Evolutionary conservation across 2,888 invertebrate species (phyloP), one percentile per base, ranked within the genome.

Genomic region (Fissipunctia ypsillon): DNA sequence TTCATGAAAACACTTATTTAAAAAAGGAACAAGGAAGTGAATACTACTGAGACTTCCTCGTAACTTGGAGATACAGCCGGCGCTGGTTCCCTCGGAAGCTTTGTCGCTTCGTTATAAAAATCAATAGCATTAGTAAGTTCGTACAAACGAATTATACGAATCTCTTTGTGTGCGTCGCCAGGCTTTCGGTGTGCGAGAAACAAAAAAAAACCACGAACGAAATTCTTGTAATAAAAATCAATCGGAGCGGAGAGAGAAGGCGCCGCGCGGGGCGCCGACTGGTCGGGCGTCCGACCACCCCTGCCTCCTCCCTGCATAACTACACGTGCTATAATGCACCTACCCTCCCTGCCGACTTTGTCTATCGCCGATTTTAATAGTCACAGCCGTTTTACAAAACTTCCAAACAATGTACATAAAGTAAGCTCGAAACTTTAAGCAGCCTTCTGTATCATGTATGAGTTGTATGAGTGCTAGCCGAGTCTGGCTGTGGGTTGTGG

Each of bases 221-320:
- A 95, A 96, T 96, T 95, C 96, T 96, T 96, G 96, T 96, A 96
- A 96, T 96, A 96, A 96, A 96, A 96, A 96, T 96, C 96, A 96
- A 96, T 96, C 96, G 96, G 94, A 95, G 96, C 94, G 94, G 94
- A 95, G 95, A 94, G 94, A 94, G 95, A 94, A 94, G 95, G 95
- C 95, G 93, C 93, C 95, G 94, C 88, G 94, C 91, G 94, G 94
- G 94, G 95, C 94, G 94, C 94, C 94, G 94, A 91, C 94, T 91
- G 94, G 94, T 90, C 94, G 96, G 93, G 93, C 88, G 92, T 88
- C 89, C 88, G 83, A 88, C 87, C 87, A 86, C 89, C 88, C 83
- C 88, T 85, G 83, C 90, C 87, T 82, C 84, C 87, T 77, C 87
- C 83, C 90, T 89, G 91, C 91, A 93, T 92, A 93, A 81, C 92